These are phyloP conservation scores for Tragelaphus imberbis DNA, from an alignment of 2,113 vertebrate species.

Conservation along the genomic window DNA sequence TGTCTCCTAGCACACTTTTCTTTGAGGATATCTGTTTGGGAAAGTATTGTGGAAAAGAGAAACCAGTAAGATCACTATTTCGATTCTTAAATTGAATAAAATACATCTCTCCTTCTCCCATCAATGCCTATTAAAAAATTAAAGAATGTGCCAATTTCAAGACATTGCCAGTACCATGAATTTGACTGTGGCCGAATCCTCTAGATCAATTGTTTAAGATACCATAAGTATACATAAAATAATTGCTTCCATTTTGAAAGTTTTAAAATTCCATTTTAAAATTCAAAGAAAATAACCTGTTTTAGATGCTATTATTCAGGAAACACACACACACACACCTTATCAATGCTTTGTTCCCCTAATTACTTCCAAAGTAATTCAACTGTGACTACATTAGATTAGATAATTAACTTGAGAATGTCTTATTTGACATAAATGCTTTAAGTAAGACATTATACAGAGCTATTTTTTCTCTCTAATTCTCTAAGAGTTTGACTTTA, in stretches of 20 bases:
- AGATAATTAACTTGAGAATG: slow-evolving; percentile 53
- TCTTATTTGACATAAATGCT: slow-evolving; percentile 34
- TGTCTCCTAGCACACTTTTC: not conserved
- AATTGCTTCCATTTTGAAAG: not conserved
- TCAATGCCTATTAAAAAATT: not conserved
- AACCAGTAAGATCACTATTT: not conserved
- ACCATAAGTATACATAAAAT: not conserved
- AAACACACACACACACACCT: not conserved
- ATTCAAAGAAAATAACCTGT: not conserved
- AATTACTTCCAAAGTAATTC: slow-evolving; percentile 61
- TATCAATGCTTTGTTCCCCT: slow-evolving; percentile 60
- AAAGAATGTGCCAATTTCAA: not conserved
- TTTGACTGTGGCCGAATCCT: not conserved
- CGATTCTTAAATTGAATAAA: not conserved
- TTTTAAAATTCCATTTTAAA: not conserved
- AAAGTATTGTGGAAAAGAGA: not conserved
- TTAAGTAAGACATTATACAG: slow-evolving; percentile 38
- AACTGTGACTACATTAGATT: slow-evolving; percentile 40
- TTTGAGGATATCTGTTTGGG: not conserved
- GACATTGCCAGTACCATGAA: not conserved
- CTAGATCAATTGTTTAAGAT: not conserved
- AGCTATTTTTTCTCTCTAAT: not conserved
- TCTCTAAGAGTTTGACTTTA: not conserved
- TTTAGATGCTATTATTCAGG: not conserved
- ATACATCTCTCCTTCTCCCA: not conserved